Conservation (phyloP, 2,113 vertebrate species). For the Phylloscopus whistleri region DNA sequence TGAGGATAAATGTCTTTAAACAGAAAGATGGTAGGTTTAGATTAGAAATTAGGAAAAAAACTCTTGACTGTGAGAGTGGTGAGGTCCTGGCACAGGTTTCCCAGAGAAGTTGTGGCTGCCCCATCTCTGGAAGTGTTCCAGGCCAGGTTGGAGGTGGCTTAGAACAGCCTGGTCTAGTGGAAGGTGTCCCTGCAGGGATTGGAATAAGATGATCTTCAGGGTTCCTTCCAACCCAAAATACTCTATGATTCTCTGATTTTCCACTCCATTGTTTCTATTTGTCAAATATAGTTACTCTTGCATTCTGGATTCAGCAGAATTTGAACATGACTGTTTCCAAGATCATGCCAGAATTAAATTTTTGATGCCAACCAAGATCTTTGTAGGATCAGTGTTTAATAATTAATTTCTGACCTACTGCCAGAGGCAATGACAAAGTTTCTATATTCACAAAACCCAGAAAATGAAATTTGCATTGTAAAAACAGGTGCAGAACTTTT, state of each 20-base stretch:
- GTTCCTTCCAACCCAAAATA: neutral
- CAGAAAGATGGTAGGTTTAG: neutral
- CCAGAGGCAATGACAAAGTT: neutral
- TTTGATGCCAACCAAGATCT: neutral
- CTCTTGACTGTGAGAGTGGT: neutral
- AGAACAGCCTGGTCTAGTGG: rapidly evolving
- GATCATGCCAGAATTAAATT: neutral
- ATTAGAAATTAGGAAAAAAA: neutral
- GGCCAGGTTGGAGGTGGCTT: rapidly evolving
- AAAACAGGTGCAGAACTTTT: neutral
- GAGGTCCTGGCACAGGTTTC: neutral
- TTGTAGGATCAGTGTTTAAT: neutral
- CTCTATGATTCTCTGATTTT: neutral
- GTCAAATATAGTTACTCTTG: neutral
- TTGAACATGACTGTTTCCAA: neutral
- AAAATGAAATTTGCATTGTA: neutral
- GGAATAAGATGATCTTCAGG: neutral
- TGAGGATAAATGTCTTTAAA: neutral
- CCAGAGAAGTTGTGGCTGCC: neutral
- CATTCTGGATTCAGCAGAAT: neutral
- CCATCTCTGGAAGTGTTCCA: neutral
- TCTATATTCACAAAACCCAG: neutral
- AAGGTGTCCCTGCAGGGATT: neutral
- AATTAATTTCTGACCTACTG: neutral
- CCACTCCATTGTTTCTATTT: neutral